phyloP scores from a whole-genome alignment of 2,888 invertebrate genomes.

The Phymatocera aterrima region DNA sequence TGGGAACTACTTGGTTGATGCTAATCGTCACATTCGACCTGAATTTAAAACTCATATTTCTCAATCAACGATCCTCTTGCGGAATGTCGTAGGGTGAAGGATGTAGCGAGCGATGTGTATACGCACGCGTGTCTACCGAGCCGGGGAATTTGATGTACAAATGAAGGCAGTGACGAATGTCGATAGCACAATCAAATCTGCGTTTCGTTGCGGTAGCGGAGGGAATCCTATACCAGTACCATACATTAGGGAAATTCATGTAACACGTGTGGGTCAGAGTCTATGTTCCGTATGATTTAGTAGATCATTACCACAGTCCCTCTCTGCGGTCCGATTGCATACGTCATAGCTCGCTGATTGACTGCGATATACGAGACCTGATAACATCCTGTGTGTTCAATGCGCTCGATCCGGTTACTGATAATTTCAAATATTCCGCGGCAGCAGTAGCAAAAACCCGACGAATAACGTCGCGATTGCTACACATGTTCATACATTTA shows the following conservation, averaged over 20 bases:
- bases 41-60: background rate
- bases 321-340: slow-evolving; percentile 31
- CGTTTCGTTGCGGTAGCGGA: too few species aligned
- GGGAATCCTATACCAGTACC: background rate
- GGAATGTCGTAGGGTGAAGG: background rate
- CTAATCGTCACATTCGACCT: background rate
- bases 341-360: slow-evolving; percentile 30
- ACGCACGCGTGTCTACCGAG: background rate
- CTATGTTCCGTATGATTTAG: slow-evolving; percentile 35
- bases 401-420: slow-evolving; percentile 7
- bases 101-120: background rate
- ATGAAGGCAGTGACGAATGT: slow-evolving; percentile 15
- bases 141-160: background rate
- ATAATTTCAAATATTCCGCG: background rate
- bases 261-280: background rate
- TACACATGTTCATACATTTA: too few species aligned
- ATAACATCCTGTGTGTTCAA: slow-evolving; percentile 11
- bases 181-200: slow-evolving; percentile 4
- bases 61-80: too few species aligned
- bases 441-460: background rate
- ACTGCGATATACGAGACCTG: slow-evolving; percentile 18
- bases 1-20: too few species aligned
- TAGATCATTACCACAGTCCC: slow-evolving; percentile 20
- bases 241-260: background rate
- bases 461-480: slow-evolving; percentile 3